A percentile compares a stretch with the other conserved stretches of the same genome.
phyloP scores from a whole-genome alignment of 1,140 invertebrate species.

The Saccostrea cuccullata region DNA sequence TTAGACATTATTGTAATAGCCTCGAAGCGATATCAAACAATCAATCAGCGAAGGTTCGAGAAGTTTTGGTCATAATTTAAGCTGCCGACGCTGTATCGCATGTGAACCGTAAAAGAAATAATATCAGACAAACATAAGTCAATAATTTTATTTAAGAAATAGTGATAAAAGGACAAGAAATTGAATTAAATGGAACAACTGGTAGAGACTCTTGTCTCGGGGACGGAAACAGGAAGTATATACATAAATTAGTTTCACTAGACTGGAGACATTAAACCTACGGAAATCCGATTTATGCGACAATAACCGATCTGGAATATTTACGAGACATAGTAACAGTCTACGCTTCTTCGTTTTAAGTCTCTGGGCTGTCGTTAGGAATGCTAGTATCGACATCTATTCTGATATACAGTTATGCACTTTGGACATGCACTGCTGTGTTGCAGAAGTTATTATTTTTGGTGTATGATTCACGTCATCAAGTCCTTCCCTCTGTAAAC shows the following conservation, averaged over 20 bases:
- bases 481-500: slow-evolving; percentile 84
- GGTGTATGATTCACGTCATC: slow-evolving; percentile 88
- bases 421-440: slow-evolving; percentile 78
- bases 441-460: slow-evolving; percentile 82
- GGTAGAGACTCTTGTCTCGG: not conserved
- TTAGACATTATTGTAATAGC: not conserved
- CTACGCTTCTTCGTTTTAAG: slow-evolving; percentile 51
- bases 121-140: not conserved
- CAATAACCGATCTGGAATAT: not conserved
- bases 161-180: too few species aligned
- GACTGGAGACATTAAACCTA: slow-evolving; percentile 15
- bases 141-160: not conserved
- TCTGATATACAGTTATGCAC: slow-evolving; percentile 92
- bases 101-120: not conserved
- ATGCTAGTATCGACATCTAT: slow-evolving; percentile 90
- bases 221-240: not conserved
- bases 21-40: not conserved
- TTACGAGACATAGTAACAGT: not conserved
- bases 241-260: not conserved
- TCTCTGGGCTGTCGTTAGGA: slow-evolving; percentile 74
- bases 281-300: slow-evolving; percentile 34
- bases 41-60: not conserved
- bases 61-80: not conserved
- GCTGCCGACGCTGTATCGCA: not conserved
- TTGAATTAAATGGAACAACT: not conserved